phyloP scores from a whole-genome alignment of 2,797 vertebrate species.

The Clarias pachynema region DNA sequence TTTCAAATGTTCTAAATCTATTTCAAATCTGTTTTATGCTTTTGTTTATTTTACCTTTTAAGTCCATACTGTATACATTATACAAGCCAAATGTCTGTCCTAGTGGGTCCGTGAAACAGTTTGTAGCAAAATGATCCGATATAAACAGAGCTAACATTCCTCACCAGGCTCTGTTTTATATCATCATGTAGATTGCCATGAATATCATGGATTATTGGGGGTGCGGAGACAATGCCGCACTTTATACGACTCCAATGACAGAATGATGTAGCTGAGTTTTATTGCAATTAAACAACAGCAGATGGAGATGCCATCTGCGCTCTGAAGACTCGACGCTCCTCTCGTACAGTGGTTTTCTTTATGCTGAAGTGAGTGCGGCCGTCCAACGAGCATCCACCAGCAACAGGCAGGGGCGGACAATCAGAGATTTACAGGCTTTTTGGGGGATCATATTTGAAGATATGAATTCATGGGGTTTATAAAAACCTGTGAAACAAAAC shows the following conservation, averaged over 20 bases:
- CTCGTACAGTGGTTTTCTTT: slow-evolving; percentile 39
- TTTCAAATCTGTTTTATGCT: too few relatives aligned
- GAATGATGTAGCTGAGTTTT: slow-evolving; percentile 41
- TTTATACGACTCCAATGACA: slow-evolving; percentile 22
- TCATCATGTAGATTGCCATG: slow-evolving; percentile 15
- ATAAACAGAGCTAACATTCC: background rate
- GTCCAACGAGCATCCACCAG: slow-evolving; percentile 36
- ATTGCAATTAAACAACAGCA: slow-evolving; percentile 31
- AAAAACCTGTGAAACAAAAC: slow-evolving; percentile 40
- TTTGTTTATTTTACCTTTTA: too few relatives aligned
- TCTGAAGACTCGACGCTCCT: slow-evolving; percentile 48
- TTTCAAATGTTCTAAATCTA: too few relatives aligned
- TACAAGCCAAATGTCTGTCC: slow-evolving; percentile 9
- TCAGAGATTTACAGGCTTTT: slow-evolving; percentile 58
- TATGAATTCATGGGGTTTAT: slow-evolving; percentile 49
- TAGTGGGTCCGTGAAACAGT: background rate
- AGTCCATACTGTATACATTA: background rate
- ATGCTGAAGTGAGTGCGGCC: background rate
- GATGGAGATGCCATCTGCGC: slow-evolving; percentile 41
- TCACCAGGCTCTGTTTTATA: background rate
- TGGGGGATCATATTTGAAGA: background rate
- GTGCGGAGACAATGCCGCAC: slow-evolving; percentile 16
- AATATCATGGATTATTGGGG: slow-evolving; percentile 20
- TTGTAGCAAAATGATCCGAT: background rate
- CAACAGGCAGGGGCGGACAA: slow-evolving; percentile 61